Percentiles rank a stretch among this genome's conserved stretches.
Evolutionary conservation across 2,888 invertebrate species (phyloP).

Genomic region (Scaeva pyrastri): DNA sequence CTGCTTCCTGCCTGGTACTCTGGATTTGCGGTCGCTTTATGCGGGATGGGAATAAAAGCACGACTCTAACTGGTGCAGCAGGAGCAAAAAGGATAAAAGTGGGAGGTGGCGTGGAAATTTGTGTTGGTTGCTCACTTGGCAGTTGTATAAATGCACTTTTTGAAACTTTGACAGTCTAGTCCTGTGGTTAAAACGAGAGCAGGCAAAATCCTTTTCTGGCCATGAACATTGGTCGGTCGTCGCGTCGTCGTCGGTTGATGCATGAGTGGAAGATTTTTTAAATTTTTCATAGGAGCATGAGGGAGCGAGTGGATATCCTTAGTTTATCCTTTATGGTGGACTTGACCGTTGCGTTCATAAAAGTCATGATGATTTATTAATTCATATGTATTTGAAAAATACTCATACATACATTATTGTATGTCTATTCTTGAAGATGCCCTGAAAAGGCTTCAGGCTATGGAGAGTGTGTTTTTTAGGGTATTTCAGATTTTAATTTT

Average conservation of each 20-base stretch:
- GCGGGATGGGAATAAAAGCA: constrained; percentile 27
- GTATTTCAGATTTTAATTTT: no score
- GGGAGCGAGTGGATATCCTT: constrained; percentile 12
- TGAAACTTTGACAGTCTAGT: constrained; percentile 75
- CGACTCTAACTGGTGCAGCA: background rate
- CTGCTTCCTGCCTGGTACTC: constrained; percentile 52
- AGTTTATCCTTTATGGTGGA: background rate
- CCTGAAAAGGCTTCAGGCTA: no score
- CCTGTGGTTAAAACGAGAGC: constrained; percentile 73
- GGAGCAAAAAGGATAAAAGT: background rate
- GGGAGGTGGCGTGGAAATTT: constrained; percentile 47
- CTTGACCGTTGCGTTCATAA: constrained; percentile 51
- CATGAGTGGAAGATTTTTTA: constrained; percentile 59
- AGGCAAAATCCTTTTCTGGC: constrained; percentile 61
- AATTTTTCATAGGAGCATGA: background rate
- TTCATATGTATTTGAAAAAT: constrained; percentile 52
- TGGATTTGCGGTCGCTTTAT: constrained; percentile 71
- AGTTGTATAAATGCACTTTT: constrained; percentile 76
- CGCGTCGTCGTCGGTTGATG: constrained; percentile 57
- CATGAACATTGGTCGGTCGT: constrained; percentile 20
- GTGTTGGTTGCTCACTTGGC: constrained; percentile 70
- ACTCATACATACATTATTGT: no score
- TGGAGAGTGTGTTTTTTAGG: no score
- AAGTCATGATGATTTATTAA: constrained; percentile 72
- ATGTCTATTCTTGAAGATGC: no score